Evolutionary conservation across 2,888 invertebrate species (phyloP), one percentile per base, ranked within the genome.

Genomic region (Hofmannophila pseudospretella): DNA sequence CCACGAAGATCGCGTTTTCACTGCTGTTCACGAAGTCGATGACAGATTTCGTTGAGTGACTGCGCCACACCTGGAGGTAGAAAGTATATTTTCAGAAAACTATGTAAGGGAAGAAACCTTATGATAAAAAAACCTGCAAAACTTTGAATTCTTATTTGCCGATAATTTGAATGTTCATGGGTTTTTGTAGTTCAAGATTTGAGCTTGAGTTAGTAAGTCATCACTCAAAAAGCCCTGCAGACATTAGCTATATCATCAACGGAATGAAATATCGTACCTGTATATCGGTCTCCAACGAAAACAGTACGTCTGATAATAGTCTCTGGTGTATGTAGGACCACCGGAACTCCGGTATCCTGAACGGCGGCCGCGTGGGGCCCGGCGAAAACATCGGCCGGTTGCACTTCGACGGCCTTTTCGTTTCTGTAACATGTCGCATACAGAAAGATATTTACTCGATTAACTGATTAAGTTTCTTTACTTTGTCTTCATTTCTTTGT

Each of bases 291-390:
- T 99, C 99, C 39, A 99, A 88, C 0, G 98, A 97, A 79, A 97
- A 97, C 19, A 99, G 88, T 22, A 99, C 94, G 77, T 99, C 99
- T 8, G 97, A 96, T 0, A 99, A 89, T 37, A 99, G 88, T 42
- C 98, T 90, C 77, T 99, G 97, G 82, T 99, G 99, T 52, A 99
- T 96, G 77, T 96, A 96, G 1, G 99, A 99, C 99, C 99, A 99
- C 60, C 97, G 95, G 88, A 99, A 99, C 86, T 99, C 99, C 13
- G 99, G 99, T 72, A 99, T 99, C 51, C 99, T 91, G 86, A 99
- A 99, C 2, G 99, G 97, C 12, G 97, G 97, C 55, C 96, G 90
- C 37, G 96, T 95, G 23, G 96, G 95, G 3, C 96, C 96, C 41
- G 97, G 95, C 58, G 96, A 96, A 77, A 97, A 97, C 94, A 97